A percentile compares a stretch with the other conserved stretches of the same genome.
phyloP scores from a whole-genome alignment of 2,888 invertebrate genomes.

The Agrotis ipsilon region DNA sequence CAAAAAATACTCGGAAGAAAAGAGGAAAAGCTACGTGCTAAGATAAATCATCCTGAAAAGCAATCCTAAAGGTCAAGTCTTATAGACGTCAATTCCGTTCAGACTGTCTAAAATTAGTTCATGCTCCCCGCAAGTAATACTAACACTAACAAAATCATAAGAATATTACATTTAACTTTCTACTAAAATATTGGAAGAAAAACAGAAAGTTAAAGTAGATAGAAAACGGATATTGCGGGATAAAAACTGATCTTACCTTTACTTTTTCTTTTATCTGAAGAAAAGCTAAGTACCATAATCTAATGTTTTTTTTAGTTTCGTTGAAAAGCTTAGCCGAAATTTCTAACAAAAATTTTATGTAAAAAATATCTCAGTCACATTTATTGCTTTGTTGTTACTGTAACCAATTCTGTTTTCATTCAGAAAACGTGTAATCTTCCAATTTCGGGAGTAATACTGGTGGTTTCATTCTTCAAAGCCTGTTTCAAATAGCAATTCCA shows the following conservation, averaged over 20 bases:
- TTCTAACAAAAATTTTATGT: not conserved
- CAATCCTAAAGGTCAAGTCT: not conserved
- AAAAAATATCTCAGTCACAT: slow-evolving; percentile 10
- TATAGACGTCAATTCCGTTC: not conserved
- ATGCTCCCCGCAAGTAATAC: too few species aligned
- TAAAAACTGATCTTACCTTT: not conserved
- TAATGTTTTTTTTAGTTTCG: not conserved
- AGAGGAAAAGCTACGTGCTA: slow-evolving; percentile 12
- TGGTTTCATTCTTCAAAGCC: slow-evolving; percentile 49
- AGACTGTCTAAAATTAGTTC: not conserved
- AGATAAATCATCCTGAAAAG: not conserved
- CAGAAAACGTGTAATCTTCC: slow-evolving; percentile 35
- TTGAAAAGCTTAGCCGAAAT: not conserved
- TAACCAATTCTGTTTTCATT: slow-evolving; percentile 24
- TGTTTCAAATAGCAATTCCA: slow-evolving; percentile 54
- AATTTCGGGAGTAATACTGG: slow-evolving; percentile 32
- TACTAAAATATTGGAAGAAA: not conserved
- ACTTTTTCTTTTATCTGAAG: not conserved
- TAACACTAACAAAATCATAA: not conserved
- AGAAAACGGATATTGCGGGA: not conserved
- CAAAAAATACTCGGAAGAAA: slow-evolving; percentile 21
- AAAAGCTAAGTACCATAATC: not conserved
- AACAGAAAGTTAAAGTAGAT: not conserved
- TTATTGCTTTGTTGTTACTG: slow-evolving; percentile 2
- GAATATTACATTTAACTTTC: not conserved